Evolutionary conservation across 2,113 vertebrate genomes (phyloP).

Genomic region (Micronycteris hirsuta): DNA sequence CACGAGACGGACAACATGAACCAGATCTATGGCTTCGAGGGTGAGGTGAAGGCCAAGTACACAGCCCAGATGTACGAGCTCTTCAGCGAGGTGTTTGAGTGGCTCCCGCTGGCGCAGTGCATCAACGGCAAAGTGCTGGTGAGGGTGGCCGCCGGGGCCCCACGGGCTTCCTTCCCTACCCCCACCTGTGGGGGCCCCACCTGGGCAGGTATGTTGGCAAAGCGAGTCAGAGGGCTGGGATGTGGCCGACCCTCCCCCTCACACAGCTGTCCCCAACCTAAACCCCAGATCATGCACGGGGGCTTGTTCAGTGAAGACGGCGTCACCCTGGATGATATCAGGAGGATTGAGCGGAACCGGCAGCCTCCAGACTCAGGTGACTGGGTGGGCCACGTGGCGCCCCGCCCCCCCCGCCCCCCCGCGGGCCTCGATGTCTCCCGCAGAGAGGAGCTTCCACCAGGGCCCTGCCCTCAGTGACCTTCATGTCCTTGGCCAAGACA

Average conservation of each 20-base stretch:
- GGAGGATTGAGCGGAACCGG: conserved; percentile 88
- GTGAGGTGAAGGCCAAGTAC: conserved; percentile 97
- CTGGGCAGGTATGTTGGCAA: fast-evolving
- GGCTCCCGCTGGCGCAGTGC: conserved; percentile 94
- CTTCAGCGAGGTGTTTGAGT: conserved; percentile 97
- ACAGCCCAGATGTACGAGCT: conserved; percentile 96
- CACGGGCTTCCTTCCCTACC: fast-evolving
- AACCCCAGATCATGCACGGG: conserved; percentile 92
- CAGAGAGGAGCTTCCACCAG: fast-evolving
- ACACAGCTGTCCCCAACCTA: fast-evolving
- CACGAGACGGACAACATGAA: conserved; percentile 99
- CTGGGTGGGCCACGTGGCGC: fast-evolving
- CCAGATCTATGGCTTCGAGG: conserved; percentile 98
- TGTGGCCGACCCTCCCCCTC: neutral
- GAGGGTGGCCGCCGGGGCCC: neutral
- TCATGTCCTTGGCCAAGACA: neutral
- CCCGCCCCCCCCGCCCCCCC: neutral
- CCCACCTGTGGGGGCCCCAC: fast-evolving
- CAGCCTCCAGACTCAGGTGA: conserved; percentile 86
- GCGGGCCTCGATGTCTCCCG: neutral
- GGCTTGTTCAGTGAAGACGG: conserved; percentile 96
- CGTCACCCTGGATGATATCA: conserved; percentile 91
- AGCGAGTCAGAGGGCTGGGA: fast-evolving
- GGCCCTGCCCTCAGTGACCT: fast-evolving
- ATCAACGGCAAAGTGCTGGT: conserved; percentile 95